Percentiles rank a stretch among this genome's conserved stretches.
Conservation (phyloP, 2,797 vertebrate genomes). For the Podargus strigoides region DNA sequence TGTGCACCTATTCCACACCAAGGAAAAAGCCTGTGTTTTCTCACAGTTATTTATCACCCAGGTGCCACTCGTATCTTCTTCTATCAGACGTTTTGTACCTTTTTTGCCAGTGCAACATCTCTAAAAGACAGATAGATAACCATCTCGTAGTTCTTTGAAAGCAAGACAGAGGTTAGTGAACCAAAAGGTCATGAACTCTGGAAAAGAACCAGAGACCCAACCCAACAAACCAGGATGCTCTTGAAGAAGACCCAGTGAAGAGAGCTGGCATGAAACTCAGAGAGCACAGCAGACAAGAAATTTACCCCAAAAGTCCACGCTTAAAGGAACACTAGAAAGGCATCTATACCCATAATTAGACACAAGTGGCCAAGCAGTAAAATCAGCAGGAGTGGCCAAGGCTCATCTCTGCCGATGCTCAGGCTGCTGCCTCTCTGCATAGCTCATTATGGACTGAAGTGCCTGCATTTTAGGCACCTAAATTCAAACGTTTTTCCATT, state of each 20-base stretch:
- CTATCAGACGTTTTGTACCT: background rate
- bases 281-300: background rate
- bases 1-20: background rate
- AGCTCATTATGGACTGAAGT: background rate
- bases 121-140: background rate
- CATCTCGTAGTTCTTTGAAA: background rate
- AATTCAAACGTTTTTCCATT: background rate
- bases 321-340: background rate
- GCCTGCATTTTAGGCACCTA: background rate
- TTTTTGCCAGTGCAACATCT: background rate
- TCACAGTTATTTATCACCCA: slow-evolving; percentile 32
- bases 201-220: background rate
- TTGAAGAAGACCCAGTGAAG: background rate
- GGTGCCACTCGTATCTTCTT: slow-evolving; percentile 11
- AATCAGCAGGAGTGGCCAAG: background rate
- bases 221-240: background rate
- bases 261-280: background rate
- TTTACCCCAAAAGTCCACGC: background rate
- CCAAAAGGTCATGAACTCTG: background rate
- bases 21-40: background rate
- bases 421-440: background rate
- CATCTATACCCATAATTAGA: background rate
- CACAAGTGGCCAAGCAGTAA: background rate
- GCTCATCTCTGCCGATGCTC: background rate
- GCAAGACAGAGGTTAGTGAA: background rate